phyloP scores from a whole-genome alignment of 2,888 invertebrate genomes.

The Scaeva pyrastri region DNA sequence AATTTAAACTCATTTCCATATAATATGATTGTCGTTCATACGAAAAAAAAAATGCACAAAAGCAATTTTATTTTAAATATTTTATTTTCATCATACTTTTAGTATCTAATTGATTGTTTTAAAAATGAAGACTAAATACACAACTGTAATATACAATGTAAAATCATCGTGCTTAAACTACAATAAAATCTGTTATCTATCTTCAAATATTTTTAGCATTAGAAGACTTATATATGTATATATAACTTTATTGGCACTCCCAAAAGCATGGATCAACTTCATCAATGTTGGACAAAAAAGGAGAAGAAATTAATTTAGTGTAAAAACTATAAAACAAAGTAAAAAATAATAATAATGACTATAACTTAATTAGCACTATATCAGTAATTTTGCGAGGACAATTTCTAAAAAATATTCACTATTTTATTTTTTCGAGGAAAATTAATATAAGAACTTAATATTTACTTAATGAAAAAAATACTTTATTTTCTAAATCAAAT shows the following conservation, averaged over 20 bases:
- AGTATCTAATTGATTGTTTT: slow-evolving; percentile 22
- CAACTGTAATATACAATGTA: slow-evolving; percentile 52
- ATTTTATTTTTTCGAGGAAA: background rate
- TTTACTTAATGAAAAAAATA: background rate
- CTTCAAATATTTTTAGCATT: slow-evolving; percentile 24
- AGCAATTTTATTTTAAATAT: background rate
- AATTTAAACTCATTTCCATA: too few species aligned
- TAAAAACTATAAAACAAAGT: background rate
- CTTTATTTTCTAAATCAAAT: slow-evolving; percentile 14
- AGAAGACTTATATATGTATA: background rate
- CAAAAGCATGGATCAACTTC: slow-evolving; percentile 47
- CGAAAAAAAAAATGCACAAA: slow-evolving; percentile 82
- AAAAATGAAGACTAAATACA: slow-evolving; percentile 36
- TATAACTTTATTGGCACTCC: slow-evolving; percentile 59
- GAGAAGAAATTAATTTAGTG: background rate
- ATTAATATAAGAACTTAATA: background rate
- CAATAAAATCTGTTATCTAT: slow-evolving; percentile 37
- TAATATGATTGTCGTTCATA: background rate
- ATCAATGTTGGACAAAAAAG: slow-evolving; percentile 8
- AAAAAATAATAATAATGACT: background rate
- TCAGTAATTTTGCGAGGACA: slow-evolving; percentile 26
- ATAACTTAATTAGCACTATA: slow-evolving; percentile 29
- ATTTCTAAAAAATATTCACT: slow-evolving; percentile 11
- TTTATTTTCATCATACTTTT: slow-evolving; percentile 37
- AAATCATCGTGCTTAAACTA: slow-evolving; percentile 53